These are phyloP conservation scores for Polypterus bichir DNA, from an alignment of 2,113 vertebrate genomes.

Conservation along the genomic window DNA sequence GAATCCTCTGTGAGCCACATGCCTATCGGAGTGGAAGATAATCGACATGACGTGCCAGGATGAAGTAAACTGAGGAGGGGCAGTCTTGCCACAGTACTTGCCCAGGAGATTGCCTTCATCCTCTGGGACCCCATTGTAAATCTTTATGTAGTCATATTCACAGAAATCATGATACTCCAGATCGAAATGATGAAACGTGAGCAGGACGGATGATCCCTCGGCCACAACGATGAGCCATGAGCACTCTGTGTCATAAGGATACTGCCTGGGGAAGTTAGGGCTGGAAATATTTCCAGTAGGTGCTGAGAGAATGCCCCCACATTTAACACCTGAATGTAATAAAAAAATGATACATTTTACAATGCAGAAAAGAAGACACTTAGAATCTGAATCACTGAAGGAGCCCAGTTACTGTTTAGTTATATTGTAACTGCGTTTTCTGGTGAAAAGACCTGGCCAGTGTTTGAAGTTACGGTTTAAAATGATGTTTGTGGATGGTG, in stretches of 20 bases:
- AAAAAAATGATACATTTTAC: slow-evolving; percentile 5
- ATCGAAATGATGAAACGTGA: slow-evolving; percentile 81
- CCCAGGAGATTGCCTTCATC: slow-evolving; percentile 85
- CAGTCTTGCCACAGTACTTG: slow-evolving; percentile 70
- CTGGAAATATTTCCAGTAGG: slow-evolving; percentile 79
- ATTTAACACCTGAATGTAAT: slow-evolving; percentile 73
- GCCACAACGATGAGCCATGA: slow-evolving; percentile 88
- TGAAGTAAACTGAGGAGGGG: slow-evolving; percentile 74
- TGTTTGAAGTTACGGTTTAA: not conserved
- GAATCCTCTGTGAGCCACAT: slow-evolving; percentile 78
- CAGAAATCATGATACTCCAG: slow-evolving; percentile 76
- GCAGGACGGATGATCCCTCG: slow-evolving; percentile 78
- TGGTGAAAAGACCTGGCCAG: not conserved
- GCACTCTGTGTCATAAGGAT: slow-evolving; percentile 79
- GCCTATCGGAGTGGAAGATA: slow-evolving; percentile 81
- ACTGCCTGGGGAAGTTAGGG: slow-evolving; percentile 82
- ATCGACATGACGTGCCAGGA: slow-evolving; percentile 92
- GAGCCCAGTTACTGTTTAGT: not conserved
- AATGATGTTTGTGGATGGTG: not conserved
- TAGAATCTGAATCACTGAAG: not conserved
- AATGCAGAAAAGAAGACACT: not conserved
- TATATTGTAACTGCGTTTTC: not conserved
- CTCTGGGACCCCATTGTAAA: slow-evolving; percentile 75
- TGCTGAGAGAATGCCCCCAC: slow-evolving; percentile 84
- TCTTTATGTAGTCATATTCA: slow-evolving; percentile 82